phyloP scores from a whole-genome alignment of 1,140 invertebrate species.

The Dendroctonus ponderosae region DNA sequence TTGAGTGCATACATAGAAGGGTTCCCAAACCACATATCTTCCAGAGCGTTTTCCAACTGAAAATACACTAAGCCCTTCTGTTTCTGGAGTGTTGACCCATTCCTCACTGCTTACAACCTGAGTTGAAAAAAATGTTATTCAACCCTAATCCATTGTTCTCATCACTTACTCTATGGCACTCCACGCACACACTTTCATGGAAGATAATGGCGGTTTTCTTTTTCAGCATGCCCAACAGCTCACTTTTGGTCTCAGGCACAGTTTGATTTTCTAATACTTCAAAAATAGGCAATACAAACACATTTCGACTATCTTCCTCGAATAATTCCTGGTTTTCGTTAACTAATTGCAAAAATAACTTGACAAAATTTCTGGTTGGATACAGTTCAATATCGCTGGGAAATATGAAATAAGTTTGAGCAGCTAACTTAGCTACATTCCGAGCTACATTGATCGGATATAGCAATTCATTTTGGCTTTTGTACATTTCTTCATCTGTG shows the following conservation, averaged over 20 bases:
- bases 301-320: slow-evolving; percentile 29
- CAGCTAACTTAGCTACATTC: slow-evolving; percentile 64
- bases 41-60: slow-evolving; percentile 48
- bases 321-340: slow-evolving; percentile 19
- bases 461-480: slow-evolving; percentile 53
- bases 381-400: slow-evolving; percentile 76
- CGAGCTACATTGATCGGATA: slow-evolving; percentile 77
- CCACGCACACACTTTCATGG: slow-evolving; percentile 57
- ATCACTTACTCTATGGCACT: slow-evolving; percentile 56
- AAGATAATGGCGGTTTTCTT: slow-evolving; percentile 55
- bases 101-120: slow-evolving; percentile 22
- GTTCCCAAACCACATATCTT: slow-evolving; percentile 57
- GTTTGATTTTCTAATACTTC: slow-evolving; percentile 50
- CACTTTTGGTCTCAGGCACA: slow-evolving; percentile 48
- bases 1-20: slow-evolving; percentile 62
- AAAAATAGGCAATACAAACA: slow-evolving; percentile 54
- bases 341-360: slow-evolving; percentile 46
- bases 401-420: slow-evolving; percentile 65
- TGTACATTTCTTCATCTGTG: slow-evolving; percentile 38
- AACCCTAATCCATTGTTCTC: background rate
- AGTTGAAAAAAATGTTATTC: background rate
- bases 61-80: slow-evolving; percentile 40
- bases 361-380: slow-evolving; percentile 52
- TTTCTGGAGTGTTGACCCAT: slow-evolving; percentile 44
- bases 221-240: slow-evolving; percentile 51